Base-by-base conservation (phyloP, 2,113 vertebrate species). In the Microcebus lehilahytsara region DNA sequence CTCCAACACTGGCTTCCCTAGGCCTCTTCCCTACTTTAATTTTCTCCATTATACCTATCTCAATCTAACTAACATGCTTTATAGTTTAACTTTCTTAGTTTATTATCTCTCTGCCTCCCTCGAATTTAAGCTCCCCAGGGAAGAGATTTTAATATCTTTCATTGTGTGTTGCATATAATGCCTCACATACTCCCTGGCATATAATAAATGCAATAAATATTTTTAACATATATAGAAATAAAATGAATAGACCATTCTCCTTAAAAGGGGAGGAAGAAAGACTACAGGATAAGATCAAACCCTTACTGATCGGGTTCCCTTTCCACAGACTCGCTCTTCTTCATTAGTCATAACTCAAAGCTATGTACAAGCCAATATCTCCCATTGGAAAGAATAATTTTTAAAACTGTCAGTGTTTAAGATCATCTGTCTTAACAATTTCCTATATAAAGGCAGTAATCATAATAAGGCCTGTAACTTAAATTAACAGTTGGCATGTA, bases 381-480 rank as follows among this genome's bases (percentile, higher is more conserved):
- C 34, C 30, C 25, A 49, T 49, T 74, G 32, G 71, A 79, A 91
- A 94, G 85, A 51, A 83, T 53, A 34, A 62, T 85, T 91, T 93
- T 42, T 13, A 1, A 84, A 89, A 89, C n/a, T n/a, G n/a, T n/a
- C 40, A 56, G 56, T 91, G 71, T 93, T 89, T 95, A 95, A 97
- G 77, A 67, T 40, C 17, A 75, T 97, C 75, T 93, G 56, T 89
- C 85, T 92, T 89, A 97, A 80, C 46, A 93, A 86, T 92, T 93
- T 95, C 56, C 46, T 87, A 42, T 64, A 49, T 72, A 92, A 91
- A 92, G 60, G 49, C 78, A 96, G 46, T 56, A 49, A 91, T 97
- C 91, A 95, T 96, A 93, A 95, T 86, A 93, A 85, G 77, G 27
- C 60, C 49, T 95, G 58, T 87, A 60, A 92, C 62, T 93, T 93